These are phyloP conservation scores for Hycleus cichorii DNA, from an alignment of 1,140 invertebrate species.

Conservation along the genomic window DNA sequence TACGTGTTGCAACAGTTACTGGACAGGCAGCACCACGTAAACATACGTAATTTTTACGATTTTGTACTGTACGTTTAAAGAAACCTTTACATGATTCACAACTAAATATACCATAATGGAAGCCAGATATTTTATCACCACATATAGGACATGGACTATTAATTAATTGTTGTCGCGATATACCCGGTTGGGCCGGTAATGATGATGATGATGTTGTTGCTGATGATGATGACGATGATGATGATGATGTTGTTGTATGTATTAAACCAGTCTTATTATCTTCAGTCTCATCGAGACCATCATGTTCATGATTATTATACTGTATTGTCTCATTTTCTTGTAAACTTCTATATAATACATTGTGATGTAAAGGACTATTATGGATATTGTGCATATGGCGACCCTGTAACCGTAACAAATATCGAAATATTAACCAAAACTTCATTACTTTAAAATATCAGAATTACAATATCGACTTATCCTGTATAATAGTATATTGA, in stretches of 20 bases:
- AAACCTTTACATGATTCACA: conserved; percentile 98
- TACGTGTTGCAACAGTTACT: conserved; percentile 84
- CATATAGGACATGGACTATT: conserved; percentile 89
- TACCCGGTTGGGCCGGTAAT: conserved; percentile 60
- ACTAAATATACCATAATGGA: conserved; percentile 94
- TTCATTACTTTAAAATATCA: no score
- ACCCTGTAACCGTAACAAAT: conserved; percentile 23
- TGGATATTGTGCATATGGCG: conserved; percentile 41
- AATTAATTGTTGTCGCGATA: conserved; percentile 65
- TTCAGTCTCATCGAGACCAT: conserved; percentile 31
- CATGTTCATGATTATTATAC: conserved; percentile 29
- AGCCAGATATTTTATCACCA: conserved; percentile 90
- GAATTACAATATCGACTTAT: no score
- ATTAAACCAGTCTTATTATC: conserved; percentile 37
- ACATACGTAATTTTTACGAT: conserved; percentile 94
- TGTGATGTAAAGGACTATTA: conserved; percentile 48
- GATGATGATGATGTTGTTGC: conserved; percentile 16
- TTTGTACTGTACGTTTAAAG: conserved; percentile 97
- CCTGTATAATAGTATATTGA: no score
- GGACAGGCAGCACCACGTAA: conserved; percentile 84
- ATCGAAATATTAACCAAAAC: no score
- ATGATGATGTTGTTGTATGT: conserved; percentile 37
- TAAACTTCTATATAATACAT: conserved; percentile 43
- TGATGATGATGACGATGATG: conserved; percentile 13
- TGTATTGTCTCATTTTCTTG: conserved; percentile 32